Base-by-base conservation (phyloP, 2,797 vertebrate genomes). In the Picus viridis region DNA sequence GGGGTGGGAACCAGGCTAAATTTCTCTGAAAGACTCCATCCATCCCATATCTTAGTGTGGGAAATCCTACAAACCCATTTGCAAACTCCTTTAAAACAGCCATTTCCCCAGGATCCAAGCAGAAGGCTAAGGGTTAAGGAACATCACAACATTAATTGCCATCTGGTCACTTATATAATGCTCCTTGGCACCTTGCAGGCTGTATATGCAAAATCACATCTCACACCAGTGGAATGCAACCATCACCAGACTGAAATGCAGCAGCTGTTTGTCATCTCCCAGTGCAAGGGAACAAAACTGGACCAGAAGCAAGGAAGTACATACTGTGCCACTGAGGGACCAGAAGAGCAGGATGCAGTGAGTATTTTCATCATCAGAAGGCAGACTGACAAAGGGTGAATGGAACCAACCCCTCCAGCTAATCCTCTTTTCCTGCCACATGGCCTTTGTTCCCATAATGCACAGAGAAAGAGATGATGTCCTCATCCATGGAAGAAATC, bases 221-320 rank as follows among this genome's bases (percentile, higher is more conserved):
- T 92, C 87, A 65, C 68, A 79, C 19, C 39, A 88, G 26, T 62
- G 83, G 64, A 92, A 90, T 9, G 5, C 62, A 74, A 20, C 41
- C 20, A 12, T 41, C 2, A 2, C 36, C 36, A 67, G 57, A 45
- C 24, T 56, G 76, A 86, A 91, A 32, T 0, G 4, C 43, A 81
- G 83, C 83, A 95, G 92, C 77, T 95, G 85, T 56, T 88, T 17
- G 3, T 88, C 61, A 26, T 88, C 84, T 90, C 57, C 41, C n/a
- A 12, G 17, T 9, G 9, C 18, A 56, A 69, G 27, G n/a, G 24
- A 94, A 75, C 39, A 57, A 59, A 83, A 68, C 29, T 58, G 57
- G 45, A 54, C 39, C 29, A 86, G 67, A 87, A 81, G 19, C 59
- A 73, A 34, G 32, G 36, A 92, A 86, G 58, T 47, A 81, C 36